Conservation (phyloP, 2,888 invertebrate species). For the Hedya salicella region DNA sequence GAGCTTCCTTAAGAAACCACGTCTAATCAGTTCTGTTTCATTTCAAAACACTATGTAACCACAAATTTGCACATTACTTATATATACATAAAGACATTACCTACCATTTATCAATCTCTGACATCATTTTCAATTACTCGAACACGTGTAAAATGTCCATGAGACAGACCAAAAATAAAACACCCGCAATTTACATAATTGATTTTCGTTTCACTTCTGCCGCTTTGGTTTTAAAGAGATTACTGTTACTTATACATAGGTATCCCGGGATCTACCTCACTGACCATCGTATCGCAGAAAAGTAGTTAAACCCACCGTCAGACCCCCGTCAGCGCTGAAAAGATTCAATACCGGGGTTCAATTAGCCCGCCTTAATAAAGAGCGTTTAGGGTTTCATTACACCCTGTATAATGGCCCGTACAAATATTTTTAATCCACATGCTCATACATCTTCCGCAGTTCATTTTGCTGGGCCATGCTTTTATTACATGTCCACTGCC, state of each 20-base stretch:
- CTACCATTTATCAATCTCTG: no score
- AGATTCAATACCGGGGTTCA: slow-evolving; percentile 74
- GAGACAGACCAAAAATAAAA: no score
- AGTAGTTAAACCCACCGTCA: slow-evolving; percentile 53
- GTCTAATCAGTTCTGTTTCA: no score
- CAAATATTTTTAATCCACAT: slow-evolving; percentile 84
- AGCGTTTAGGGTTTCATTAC: slow-evolving; percentile 80
- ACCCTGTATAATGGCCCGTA: slow-evolving; percentile 82
- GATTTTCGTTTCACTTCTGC: not conserved
- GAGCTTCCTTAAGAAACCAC: no score
- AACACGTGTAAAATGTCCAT: no score
- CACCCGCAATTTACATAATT: not conserved
- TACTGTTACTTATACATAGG: not conserved
- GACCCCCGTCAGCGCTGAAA: slow-evolving; percentile 74
- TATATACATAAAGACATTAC: no score
- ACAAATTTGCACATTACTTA: no score
- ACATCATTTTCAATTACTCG: no score
- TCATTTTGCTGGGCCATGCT: slow-evolving; percentile 78
- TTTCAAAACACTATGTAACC: no score
- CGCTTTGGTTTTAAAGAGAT: not conserved
- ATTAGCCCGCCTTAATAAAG: slow-evolving; percentile 81
- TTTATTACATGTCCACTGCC: slow-evolving; percentile 61
- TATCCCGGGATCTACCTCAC: slow-evolving; percentile 25
- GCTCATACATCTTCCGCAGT: slow-evolving; percentile 83
- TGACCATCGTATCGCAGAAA: slow-evolving; percentile 25